Evolutionary conservation across 2,888 invertebrate genomes (phyloP).

Genomic region (Clitarchus hookeri): DNA sequence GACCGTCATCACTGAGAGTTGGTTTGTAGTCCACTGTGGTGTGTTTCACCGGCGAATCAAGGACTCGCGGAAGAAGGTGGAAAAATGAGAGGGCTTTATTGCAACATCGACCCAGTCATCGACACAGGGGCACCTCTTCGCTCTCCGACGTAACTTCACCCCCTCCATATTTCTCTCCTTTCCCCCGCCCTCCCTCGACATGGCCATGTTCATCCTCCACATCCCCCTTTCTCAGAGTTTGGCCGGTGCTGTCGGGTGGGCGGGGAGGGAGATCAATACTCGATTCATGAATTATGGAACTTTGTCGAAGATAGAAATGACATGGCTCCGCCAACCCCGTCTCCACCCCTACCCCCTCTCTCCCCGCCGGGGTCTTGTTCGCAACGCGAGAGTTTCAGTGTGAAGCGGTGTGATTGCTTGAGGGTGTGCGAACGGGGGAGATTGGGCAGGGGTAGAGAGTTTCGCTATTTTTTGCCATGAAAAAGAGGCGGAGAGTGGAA

Average conservation of each 20-base stretch:
- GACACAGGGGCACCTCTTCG: not conserved
- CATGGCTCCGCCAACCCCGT: not conserved
- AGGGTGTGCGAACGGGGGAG: not conserved
- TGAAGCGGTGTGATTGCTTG: not conserved
- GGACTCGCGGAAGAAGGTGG: too few relatives aligned
- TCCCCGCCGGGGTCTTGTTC: not conserved
- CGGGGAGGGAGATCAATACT: constrained; percentile 18
- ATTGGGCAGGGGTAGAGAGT: not conserved
- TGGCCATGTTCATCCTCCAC: not conserved
- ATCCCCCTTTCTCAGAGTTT: too few relatives aligned
- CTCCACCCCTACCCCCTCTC: constrained; percentile 10
- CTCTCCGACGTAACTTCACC: not conserved
- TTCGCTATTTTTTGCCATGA: not conserved
- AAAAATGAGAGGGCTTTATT: too few relatives aligned
- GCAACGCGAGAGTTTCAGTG: constrained; percentile 18
- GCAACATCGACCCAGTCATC: not conserved
- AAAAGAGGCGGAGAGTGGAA: not conserved
- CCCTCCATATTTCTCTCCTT: not conserved
- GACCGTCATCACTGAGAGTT: not conserved
- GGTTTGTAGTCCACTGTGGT: not conserved
- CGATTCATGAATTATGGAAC: constrained; percentile 27
- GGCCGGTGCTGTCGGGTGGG: not conserved
- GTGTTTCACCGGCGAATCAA: too few relatives aligned
- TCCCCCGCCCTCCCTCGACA: not conserved
- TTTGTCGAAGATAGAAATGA: constrained; percentile 28